Evolutionary conservation across 2,888 invertebrate species (phyloP), one percentile per base, ranked within the genome.

Genomic region (Andrena bicolor): DNA sequence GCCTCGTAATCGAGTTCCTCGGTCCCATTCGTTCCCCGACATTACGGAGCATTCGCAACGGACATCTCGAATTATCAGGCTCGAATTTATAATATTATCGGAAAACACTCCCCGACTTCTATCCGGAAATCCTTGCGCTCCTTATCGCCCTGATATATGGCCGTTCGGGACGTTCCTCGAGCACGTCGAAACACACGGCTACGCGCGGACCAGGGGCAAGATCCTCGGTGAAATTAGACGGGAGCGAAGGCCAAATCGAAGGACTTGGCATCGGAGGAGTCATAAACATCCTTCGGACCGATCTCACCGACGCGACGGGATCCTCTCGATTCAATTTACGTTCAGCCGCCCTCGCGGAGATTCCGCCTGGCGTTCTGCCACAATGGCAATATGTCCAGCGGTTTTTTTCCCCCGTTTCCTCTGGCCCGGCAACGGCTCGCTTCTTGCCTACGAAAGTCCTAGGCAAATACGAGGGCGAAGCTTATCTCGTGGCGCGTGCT

Each of bases 251-350:
- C 65, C 82, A 63, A 85, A 81, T 20, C 56, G 23, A 20, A 23
- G 72, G 84, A 82, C 77, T 86, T 85, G 85, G 86, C 86, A 86
- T 83, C 74, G 83, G 76, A 75, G 76, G 86, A 85, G 83, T 90
- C 85, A 90, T 92, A 92, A 91, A 91, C 90, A 91, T 88, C 88
- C 86, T 84, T 83, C 83, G 81, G 87, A 92, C 92, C 90, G 90
- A 91, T 92, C 83, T 79, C 79, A 77, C 73, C 83, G 87, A 83
- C 87, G 49, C 13, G 13, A 13, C 41, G 41, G 41, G 41, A 13
- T 41, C 41, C 88, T 84, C 86, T 87, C 90, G 88, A 92, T 92
- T 93, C 91, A 92, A 92, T 93, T 93, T 91, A 92, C 91, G 91
- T 86, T 90, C 86, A 84, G 88, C 89, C 89, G 88, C 85, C 41